Conservation (phyloP, 1,140 invertebrate genomes). For the Onthophagus taurus region DNA sequence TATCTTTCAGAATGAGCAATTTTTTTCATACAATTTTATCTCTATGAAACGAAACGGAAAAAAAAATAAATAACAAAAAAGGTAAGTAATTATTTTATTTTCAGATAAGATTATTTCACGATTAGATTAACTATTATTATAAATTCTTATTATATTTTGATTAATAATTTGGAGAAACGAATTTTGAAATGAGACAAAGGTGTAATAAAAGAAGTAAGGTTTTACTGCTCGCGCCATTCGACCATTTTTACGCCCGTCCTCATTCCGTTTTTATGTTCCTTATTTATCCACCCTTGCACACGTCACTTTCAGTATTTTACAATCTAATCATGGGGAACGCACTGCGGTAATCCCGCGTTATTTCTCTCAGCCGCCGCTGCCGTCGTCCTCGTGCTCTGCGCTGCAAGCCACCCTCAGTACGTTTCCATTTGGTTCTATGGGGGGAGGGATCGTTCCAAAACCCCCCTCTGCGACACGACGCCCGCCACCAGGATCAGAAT, state of each 20-base stretch:
- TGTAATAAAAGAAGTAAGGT: slow-evolving; percentile 22
- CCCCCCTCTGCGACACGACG: no score
- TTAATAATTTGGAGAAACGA: no score
- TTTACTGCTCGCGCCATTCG: slow-evolving; percentile 31
- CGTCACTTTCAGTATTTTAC: slow-evolving; percentile 41
- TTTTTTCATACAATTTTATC: no score
- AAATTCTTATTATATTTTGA: no score
- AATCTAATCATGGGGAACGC: slow-evolving; percentile 41
- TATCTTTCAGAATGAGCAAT: no score
- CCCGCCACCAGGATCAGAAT: slow-evolving; percentile 36
- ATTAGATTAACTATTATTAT: no score
- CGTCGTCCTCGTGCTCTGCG: not conserved
- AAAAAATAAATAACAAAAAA: no score
- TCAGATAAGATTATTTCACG: no score
- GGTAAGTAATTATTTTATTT: no score
- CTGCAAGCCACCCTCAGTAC: not conserved
- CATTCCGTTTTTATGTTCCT: slow-evolving; percentile 39
- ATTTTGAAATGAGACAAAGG: no score
- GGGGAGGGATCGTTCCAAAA: slow-evolving; percentile 20
- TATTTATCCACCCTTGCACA: slow-evolving; percentile 39
- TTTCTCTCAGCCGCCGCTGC: slow-evolving; percentile 32
- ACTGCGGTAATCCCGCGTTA: slow-evolving; percentile 39
- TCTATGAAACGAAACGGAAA: no score
- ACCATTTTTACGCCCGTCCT: slow-evolving; percentile 40
- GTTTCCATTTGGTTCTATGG: slow-evolving; percentile 6